phyloP scores from a whole-genome alignment of 2,888 invertebrate genomes.

The Acrocyrtus sp. region DNA sequence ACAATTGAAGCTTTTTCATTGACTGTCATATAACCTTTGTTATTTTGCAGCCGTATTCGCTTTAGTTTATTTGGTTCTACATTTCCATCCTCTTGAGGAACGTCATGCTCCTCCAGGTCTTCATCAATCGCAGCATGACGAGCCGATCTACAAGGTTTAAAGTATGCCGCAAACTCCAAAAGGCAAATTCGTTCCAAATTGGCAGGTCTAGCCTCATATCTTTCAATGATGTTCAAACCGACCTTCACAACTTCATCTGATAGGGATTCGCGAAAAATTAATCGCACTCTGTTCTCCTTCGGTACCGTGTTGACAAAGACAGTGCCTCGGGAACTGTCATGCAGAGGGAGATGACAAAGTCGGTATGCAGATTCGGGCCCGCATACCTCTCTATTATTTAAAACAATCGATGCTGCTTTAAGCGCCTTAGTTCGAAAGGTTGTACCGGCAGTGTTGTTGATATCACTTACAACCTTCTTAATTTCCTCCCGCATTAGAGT shows the following conservation, averaged over 20 bases:
- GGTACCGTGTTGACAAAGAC: conserved; percentile 15
- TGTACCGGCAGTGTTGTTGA: neutral
- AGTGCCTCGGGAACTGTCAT: neutral
- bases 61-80: neutral
- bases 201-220: conserved; percentile 12
- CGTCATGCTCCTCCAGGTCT: conserved; percentile 5
- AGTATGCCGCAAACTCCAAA: conserved; percentile 35
- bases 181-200: neutral
- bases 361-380: conserved; percentile 36
- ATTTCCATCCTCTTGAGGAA: neutral
- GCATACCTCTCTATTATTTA: conserved; percentile 22
- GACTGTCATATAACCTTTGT: conserved; percentile 1
- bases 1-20: conserved; percentile 10
- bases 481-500: conserved; percentile 13
- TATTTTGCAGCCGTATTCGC: neutral
- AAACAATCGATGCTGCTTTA: conserved; percentile 5
- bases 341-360: conserved; percentile 20
- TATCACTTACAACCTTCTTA: neutral
- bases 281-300: conserved; percentile 3
- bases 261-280: conserved; percentile 8
- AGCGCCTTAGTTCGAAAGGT: neutral
- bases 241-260: neutral
- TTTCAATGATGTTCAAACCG: conserved; percentile 28
- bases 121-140: neutral
- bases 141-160: neutral